phyloP scores from a whole-genome alignment of 2,888 invertebrate genomes.

The Melinopterus prodromus region DNA sequence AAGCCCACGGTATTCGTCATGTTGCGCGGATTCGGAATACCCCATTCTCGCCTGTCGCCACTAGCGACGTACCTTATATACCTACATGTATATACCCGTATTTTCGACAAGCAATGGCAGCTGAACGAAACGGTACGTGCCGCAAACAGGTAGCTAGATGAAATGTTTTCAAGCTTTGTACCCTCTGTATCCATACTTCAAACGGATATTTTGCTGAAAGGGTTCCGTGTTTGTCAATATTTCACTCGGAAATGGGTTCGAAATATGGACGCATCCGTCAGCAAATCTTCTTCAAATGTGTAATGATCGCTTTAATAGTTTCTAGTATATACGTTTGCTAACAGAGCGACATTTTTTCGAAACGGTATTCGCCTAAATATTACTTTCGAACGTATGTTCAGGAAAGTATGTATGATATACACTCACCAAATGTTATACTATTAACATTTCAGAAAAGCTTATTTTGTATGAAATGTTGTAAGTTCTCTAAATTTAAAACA shows the following conservation, averaged over 20 bases:
- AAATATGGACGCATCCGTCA: neutral
- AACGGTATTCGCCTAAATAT: too few relatives aligned
- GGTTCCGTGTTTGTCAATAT: slow-evolving; percentile 36
- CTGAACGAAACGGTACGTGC: slow-evolving; percentile 20
- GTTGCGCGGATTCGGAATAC: slow-evolving; percentile 24
- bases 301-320: neutral
- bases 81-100: neutral
- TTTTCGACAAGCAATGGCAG: neutral
- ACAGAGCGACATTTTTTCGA: too few relatives aligned
- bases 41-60: slow-evolving; percentile 27
- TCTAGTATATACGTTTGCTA: too few relatives aligned
- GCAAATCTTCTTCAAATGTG: neutral
- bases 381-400: too few relatives aligned
- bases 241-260: slow-evolving; percentile 22
- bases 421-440: too few relatives aligned
- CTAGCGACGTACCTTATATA: slow-evolving; percentile 19
- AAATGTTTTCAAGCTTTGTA: slow-evolving; percentile 42
- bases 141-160: slow-evolving; percentile 36
- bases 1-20: slow-evolving; percentile 37
- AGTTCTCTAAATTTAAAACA: too few relatives aligned
- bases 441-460: too few relatives aligned
- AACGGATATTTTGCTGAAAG: slow-evolving; percentile 39
- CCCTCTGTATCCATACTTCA: slow-evolving; percentile 37
- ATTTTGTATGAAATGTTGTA: too few relatives aligned
- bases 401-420: too few relatives aligned